A percentile compares a stretch with the other conserved stretches of the same genome.
Conservation (phyloP, 2,797 vertebrate genomes). For the Gymnocypris eckloni region DNA sequence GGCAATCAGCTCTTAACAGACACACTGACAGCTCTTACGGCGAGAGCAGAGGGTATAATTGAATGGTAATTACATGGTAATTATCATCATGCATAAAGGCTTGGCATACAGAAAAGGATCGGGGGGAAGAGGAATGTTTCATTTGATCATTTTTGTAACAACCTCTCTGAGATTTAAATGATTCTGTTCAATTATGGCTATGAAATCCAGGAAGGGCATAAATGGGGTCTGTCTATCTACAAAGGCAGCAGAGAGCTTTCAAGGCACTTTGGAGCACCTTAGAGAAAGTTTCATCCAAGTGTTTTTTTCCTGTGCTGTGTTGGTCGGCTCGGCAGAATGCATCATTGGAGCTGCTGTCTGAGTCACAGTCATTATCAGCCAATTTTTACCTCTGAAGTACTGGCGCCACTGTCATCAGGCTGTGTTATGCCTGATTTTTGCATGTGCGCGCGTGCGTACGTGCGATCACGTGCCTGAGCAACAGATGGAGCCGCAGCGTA, state of each 20-base stretch:
- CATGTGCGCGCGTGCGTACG: not conserved
- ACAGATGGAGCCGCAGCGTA: constrained; percentile 40
- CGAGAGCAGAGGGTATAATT: constrained; percentile 48
- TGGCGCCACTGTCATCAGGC: constrained; percentile 58
- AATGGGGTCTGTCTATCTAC: constrained; percentile 57
- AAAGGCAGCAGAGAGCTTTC: constrained; percentile 45
- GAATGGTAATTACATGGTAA: constrained; percentile 61
- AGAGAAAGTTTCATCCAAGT: constrained; percentile 56
- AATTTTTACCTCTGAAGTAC: constrained; percentile 63
- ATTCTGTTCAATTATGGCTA: constrained; percentile 63
- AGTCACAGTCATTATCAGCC: constrained; percentile 67
- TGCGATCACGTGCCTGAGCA: not conserved
- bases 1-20: constrained; percentile 48
- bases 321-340: constrained; percentile 56
- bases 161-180: constrained; percentile 56
- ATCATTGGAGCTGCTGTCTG: constrained; percentile 62
- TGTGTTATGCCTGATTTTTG: constrained; percentile 51
- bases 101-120: constrained; percentile 61
- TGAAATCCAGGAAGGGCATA: constrained; percentile 53
- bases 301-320: constrained; percentile 51
- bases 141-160: constrained; percentile 50
- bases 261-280: constrained; percentile 39
- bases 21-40: constrained; percentile 46
- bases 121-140: constrained; percentile 47
- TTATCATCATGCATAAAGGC: constrained; percentile 64